These are phyloP conservation scores for Xylophagus ater DNA, from an alignment of 2,888 invertebrate genomes.

Conservation along the genomic window DNA sequence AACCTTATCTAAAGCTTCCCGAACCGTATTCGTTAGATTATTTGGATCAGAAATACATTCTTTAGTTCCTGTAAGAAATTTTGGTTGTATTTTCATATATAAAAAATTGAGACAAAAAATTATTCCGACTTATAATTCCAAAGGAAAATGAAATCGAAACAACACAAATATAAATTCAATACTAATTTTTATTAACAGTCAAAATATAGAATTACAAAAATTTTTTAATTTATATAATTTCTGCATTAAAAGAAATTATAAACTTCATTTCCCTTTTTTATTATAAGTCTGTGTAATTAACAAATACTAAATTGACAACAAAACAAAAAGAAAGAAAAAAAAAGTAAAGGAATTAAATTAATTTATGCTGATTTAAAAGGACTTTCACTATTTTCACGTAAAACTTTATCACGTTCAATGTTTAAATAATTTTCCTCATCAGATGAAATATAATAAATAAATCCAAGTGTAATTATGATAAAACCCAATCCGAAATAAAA, in stretches of 20 bases:
- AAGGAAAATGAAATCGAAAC: no score
- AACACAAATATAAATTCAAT: no score
- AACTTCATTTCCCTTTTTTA: conserved; percentile 13
- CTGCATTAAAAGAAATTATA: not conserved
- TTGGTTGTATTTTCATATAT: no score
- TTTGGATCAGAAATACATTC: conserved; percentile 47
- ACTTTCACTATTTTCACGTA: conserved; percentile 5
- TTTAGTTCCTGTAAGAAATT: conserved; percentile 49
- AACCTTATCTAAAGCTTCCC: conserved; percentile 47
- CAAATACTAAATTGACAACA: not conserved
- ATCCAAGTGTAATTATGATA: conserved; percentile 8
- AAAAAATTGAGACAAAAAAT: no score
- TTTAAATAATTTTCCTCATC: conserved; percentile 9
- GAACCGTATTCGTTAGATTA: conserved; percentile 49
- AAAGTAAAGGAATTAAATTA: not conserved
- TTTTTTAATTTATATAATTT: conserved; percentile 1
- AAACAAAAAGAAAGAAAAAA: not conserved
- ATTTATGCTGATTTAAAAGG: conserved; percentile 16
- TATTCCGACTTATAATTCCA: no score
- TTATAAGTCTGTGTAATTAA: no score
- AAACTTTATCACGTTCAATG: conserved; percentile 13
- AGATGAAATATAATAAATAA: conserved; percentile 7
- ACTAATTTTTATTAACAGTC: no score
- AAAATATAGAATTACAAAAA: no score
- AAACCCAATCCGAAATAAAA: conserved; percentile 17